Conservation (phyloP, 2,888 invertebrate genomes). For the Vanessa cardui region DNA sequence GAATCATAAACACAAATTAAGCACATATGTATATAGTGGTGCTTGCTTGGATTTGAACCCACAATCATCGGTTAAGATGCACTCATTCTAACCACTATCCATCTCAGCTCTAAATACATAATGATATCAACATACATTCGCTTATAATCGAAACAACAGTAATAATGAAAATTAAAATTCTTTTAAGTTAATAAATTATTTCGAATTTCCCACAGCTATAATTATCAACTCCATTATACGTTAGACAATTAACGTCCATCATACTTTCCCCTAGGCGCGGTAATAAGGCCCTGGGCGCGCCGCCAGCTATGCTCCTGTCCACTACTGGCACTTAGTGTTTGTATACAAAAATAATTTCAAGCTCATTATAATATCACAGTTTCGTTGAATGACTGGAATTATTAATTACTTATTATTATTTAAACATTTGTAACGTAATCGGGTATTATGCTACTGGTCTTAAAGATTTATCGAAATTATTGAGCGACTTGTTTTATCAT, state of each 20-base stretch:
- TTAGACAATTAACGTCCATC: constrained; percentile 72
- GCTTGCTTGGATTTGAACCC: no score
- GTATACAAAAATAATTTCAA: constrained; percentile 59
- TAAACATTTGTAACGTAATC: constrained; percentile 59
- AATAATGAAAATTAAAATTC: background rate
- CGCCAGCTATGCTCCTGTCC: constrained; percentile 49
- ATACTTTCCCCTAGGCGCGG: constrained; percentile 48
- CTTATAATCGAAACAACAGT: background rate
- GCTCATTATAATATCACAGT: constrained; percentile 35
- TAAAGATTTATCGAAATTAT: background rate
- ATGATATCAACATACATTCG: no score
- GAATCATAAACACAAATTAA: no score
- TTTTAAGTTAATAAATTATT: constrained; percentile 5
- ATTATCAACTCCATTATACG: constrained; percentile 57
- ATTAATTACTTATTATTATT: constrained; percentile 47
- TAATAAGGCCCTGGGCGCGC: constrained; percentile 52
- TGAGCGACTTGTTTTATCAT: no score
- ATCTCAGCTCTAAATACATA: no score
- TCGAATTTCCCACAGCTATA: constrained; percentile 42
- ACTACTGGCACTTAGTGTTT: constrained; percentile 43
- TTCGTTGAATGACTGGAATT: constrained; percentile 20
- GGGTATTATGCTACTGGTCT: constrained; percentile 21
- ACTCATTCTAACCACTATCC: no score
- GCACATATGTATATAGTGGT: no score
- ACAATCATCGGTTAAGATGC: no score